phyloP scores from a whole-genome alignment of 2,888 invertebrate genomes.

The Hetaerina titia region DNA sequence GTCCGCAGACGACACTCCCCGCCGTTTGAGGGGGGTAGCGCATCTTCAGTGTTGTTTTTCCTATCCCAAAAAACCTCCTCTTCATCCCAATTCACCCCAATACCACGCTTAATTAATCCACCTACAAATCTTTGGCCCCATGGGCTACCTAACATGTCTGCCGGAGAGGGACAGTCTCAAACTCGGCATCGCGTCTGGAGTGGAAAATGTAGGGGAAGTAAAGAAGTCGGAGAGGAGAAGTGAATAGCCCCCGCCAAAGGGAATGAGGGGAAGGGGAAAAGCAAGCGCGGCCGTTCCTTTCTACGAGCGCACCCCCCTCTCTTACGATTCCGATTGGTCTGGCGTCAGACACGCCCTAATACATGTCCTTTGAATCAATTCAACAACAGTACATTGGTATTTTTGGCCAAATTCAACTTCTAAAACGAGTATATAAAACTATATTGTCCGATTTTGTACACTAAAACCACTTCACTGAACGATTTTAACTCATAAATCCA shows the following conservation, averaged over 20 bases:
- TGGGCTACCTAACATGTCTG: slow-evolving; percentile 67
- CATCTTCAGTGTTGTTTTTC: slow-evolving; percentile 56
- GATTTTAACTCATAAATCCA: slow-evolving; percentile 21
- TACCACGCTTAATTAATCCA: slow-evolving; percentile 44
- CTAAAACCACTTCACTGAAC: neutral
- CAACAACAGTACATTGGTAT: neutral
- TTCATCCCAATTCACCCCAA: slow-evolving; percentile 42
- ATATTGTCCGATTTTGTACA: neutral
- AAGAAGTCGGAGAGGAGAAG: slow-evolving; percentile 38
- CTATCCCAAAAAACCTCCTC: slow-evolving; percentile 31
- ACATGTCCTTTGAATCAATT: slow-evolving; percentile 30
- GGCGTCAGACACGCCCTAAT: slow-evolving; percentile 59
- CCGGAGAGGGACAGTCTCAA: slow-evolving; percentile 37
- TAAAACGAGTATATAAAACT: neutral
- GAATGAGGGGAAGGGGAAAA: slow-evolving; percentile 57
- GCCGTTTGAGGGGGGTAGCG: slow-evolving; percentile 57
- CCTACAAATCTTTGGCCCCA: slow-evolving; percentile 42
- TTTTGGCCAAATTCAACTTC: neutral
- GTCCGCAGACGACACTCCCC: slow-evolving; percentile 59
- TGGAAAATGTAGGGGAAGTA: slow-evolving; percentile 41
- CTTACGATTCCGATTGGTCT: slow-evolving; percentile 43
- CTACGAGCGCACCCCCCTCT: slow-evolving; percentile 44
- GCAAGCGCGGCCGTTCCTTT: slow-evolving; percentile 53
- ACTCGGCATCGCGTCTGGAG: slow-evolving; percentile 54
- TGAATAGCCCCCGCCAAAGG: slow-evolving; percentile 47